These are phyloP conservation scores for Ailuropoda melanoleuca DNA, from an alignment of 2,113 vertebrate genomes.

Conservation along the genomic window DNA sequence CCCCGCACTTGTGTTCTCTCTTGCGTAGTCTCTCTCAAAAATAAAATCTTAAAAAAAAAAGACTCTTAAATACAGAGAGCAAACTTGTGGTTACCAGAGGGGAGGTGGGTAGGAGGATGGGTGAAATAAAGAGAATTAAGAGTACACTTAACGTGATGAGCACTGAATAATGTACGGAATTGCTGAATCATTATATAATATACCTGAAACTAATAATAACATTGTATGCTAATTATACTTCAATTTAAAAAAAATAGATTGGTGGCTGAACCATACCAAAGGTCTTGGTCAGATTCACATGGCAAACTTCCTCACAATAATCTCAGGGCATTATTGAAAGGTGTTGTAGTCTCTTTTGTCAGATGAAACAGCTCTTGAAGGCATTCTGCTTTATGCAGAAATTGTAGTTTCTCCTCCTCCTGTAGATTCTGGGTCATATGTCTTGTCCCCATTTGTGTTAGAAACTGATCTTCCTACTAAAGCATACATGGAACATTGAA, in stretches of 20 bases:
- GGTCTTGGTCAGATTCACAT: background rate
- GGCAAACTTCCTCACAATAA: background rate
- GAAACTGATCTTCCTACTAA: background rate
- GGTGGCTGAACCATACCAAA: background rate
- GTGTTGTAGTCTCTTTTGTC: background rate
- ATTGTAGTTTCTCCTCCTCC: background rate
- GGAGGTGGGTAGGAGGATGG: background rate
- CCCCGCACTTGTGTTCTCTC: background rate
- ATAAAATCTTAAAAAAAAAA: background rate
- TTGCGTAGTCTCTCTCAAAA: background rate
- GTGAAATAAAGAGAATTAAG: background rate
- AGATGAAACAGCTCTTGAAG: background rate
- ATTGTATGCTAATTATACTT: background rate
- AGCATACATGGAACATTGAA: background rate
- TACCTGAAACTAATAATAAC: background rate
- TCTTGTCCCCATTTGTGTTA: background rate
- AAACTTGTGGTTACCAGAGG: background rate
- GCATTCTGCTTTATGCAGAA: background rate
- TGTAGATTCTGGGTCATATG: background rate
- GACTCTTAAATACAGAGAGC: background rate
- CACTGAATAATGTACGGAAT: background rate
- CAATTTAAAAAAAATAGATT: background rate
- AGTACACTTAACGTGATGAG: background rate
- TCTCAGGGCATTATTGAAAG: background rate
- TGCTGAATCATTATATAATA: background rate